Evolutionary conservation across 2,888 invertebrate species (phyloP), one percentile per base, ranked within the genome.

Genomic region (Cybosia mesomella): DNA sequence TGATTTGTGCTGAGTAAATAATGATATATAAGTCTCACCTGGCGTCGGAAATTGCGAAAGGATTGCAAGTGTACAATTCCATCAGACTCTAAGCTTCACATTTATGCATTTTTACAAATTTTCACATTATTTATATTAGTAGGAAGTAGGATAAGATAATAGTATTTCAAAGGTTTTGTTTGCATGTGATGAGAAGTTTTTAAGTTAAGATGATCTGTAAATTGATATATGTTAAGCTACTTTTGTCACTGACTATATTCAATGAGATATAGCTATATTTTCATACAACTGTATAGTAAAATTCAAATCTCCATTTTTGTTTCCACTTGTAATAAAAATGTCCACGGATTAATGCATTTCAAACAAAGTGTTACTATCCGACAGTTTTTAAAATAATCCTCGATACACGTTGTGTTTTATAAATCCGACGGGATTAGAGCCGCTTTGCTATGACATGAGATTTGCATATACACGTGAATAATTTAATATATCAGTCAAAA

Each of bases 371-470:
- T 21, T 62, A 36, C 15, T 18, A 43, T 55, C 39, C 28, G 70
- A 73, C 64, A 67, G 57, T 68, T 72, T 75, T 75, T 32, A 59
- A 68, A 73, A 57, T 79, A 79, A 79, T 79, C 79, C 70, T 49
- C 58, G 73, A 70, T 67, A 58, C 63, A 64, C 58, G 54, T 43
- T 43, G 43, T 65, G 28, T 71, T 61, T 39, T 32, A 61, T 61
- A 32, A 62, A 79, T 77, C 77, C 64, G 15, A 10, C 8, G 54
- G 60, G 71, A 67, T 79, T 77, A 79, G 32, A 24, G 36, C 49
- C 10, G 68, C 59, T 60, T 15, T 63, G 9, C 21, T 66, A 43
- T 57, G 61, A 57, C 61, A 62, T 49, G 43, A 18, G 18, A 43
- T 61, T 60, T 55, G 24, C 36, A 36, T 53, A 59, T 49, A 53